Evolutionary conservation across 2,113 vertebrate genomes (phyloP).

Genomic region (Willisornis vidua): DNA sequence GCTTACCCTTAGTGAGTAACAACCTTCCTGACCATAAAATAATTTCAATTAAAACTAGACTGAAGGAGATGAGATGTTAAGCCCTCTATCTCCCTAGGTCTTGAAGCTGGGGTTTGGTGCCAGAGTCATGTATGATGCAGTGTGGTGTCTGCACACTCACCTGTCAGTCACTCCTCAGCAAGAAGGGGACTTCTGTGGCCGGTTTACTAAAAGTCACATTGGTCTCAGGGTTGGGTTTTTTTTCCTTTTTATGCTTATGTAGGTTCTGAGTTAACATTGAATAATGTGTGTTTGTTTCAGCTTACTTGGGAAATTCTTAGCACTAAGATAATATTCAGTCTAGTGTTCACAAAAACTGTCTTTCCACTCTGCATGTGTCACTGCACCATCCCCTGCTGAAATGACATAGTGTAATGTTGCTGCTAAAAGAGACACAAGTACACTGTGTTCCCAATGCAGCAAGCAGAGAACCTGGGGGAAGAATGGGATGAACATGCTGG

Average conservation of each 20-base stretch:
- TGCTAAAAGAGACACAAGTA: accelerated
- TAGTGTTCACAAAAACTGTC: background rate
- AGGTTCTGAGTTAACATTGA: background rate
- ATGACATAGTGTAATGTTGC: background rate
- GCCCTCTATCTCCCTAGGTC: background rate
- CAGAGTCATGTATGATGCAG: too few species aligned
- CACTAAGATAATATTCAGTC: background rate
- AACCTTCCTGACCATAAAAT: background rate
- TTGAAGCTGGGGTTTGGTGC: background rate
- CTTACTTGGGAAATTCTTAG: background rate
- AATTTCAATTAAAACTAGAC: background rate
- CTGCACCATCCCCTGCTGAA: background rate
- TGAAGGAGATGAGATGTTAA: background rate
- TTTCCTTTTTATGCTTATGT: background rate
- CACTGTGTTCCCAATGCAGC: accelerated
- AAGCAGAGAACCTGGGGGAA: background rate
- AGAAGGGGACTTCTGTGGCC: background rate
- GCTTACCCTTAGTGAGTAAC: background rate
- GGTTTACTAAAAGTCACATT: background rate
- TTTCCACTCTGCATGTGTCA: background rate
- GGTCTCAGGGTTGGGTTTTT: background rate
- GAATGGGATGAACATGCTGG: background rate
- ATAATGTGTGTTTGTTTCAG: background rate
- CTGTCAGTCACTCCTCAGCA: background rate
- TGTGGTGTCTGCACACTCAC: background rate